These are phyloP conservation scores for Eira barbara DNA, from an alignment of 2,113 vertebrate species.

Conservation along the genomic window DNA sequence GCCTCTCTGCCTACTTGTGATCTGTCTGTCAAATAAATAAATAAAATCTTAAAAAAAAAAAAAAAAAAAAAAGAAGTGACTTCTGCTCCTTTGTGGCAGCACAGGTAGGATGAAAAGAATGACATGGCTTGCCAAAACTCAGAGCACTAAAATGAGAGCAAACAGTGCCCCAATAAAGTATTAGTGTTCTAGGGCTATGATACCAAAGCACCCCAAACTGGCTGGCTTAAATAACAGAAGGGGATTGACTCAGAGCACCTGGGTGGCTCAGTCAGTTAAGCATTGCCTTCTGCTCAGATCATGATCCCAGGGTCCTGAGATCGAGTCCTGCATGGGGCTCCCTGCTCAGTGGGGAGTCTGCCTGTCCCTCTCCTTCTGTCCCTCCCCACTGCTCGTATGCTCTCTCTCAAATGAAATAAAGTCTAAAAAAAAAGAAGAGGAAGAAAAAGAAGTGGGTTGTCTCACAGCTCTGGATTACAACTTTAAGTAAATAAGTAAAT, in stretches of 20 bases:
- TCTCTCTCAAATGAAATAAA: not conserved
- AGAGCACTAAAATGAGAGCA: not conserved
- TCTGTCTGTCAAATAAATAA: too few relatives aligned
- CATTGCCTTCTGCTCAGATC: not conserved
- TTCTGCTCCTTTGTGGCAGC: not conserved
- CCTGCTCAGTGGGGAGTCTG: not conserved
- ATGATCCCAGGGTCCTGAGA: not conserved
- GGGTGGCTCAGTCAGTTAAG: not conserved
- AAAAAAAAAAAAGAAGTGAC: not conserved
- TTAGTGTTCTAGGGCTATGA: accelerated
- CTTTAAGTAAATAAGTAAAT: conserved; percentile 47
- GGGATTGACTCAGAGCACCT: accelerated
- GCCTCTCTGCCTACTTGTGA: too few relatives aligned
- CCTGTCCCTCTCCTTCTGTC: not conserved
- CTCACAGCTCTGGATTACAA: not conserved
- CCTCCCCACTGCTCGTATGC: not conserved
- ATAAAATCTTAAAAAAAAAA: too few relatives aligned
- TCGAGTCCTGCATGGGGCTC: not conserved
- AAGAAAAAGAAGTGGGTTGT: not conserved
- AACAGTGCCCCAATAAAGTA: not conserved
- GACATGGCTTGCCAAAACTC: not conserved
- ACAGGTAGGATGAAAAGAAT: not conserved
- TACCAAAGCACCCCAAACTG: not conserved
- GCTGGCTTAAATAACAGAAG: not conserved
- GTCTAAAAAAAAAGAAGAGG: not conserved